Evolutionary conservation across 1,140 invertebrate genomes (phyloP).

Genomic region (Aradophagus sp.): DNA sequence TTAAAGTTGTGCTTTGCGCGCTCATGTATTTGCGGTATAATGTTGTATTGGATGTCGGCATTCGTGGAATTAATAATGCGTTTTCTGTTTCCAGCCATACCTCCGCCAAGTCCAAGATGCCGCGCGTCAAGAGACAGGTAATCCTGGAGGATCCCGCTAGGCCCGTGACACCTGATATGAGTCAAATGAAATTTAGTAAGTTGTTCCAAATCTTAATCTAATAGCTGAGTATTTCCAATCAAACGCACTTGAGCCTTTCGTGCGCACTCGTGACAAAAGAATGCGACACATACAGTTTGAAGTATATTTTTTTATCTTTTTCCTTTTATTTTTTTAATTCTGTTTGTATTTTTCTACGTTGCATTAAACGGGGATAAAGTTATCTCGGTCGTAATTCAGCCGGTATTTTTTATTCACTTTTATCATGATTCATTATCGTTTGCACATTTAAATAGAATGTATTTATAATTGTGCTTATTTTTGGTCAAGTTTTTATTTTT

Average conservation of each 20-base stretch:
- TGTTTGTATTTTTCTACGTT: no score
- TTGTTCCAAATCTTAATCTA: conserved; percentile 40
- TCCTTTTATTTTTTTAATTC: no score
- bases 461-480: no score
- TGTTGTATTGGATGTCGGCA: conserved; percentile 8
- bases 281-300: background rate
- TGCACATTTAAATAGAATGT: no score
- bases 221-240: conserved; percentile 30
- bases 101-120: conserved; percentile 63
- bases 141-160: conserved; percentile 73
- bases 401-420: no score
- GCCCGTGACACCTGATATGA: conserved; percentile 73
- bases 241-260: background rate
- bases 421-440: no score
- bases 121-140: conserved; percentile 73
- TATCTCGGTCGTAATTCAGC: no score
- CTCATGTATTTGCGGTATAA: background rate
- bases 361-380: no score
- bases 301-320: no score
- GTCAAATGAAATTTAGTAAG: conserved; percentile 71
- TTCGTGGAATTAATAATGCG: conserved; percentile 31
- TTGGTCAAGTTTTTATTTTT: no score
- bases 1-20: no score
- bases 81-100: conserved; percentile 58
- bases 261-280: background rate